Conservation (phyloP, 2,797 vertebrate genomes). For the Chaenodraco wilsoni region DNA sequence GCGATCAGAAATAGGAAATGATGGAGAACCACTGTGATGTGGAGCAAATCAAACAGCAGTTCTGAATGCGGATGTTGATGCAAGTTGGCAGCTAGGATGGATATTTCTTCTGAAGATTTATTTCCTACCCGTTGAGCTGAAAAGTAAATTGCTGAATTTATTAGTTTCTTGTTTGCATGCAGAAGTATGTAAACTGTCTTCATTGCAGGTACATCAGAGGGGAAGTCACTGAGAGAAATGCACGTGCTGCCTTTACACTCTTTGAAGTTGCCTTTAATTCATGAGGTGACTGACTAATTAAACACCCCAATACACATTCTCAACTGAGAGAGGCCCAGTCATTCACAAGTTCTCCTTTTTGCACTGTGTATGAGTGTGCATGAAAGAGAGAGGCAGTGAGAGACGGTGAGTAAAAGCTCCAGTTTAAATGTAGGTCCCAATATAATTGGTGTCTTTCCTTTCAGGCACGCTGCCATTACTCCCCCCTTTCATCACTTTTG, state of each 20-base stretch:
- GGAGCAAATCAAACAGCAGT: constrained; percentile 32
- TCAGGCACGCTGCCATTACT: constrained; percentile 61
- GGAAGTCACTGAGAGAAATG: constrained; percentile 9
- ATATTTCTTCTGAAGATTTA: constrained; percentile 50
- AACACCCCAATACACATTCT: neutral
- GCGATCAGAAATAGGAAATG: constrained; percentile 34
- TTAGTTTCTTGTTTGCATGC: constrained; percentile 66
- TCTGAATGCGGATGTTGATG: constrained; percentile 32
- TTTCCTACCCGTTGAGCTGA: constrained; percentile 48
- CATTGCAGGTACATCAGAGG: constrained; percentile 39
- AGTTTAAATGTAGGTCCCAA: constrained; percentile 69
- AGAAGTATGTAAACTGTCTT: constrained; percentile 55
- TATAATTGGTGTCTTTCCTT: constrained; percentile 70
- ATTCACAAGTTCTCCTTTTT: constrained; percentile 34
- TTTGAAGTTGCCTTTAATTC: constrained; percentile 12
- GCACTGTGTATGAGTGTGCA: neutral
- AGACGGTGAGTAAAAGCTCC: constrained; percentile 47
- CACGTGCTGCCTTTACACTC: constrained; percentile 5
- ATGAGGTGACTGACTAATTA: neutral
- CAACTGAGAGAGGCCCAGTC: constrained; percentile 27
- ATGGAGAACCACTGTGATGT: constrained; percentile 31
- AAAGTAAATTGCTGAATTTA: constrained; percentile 55
- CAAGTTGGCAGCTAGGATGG: constrained; percentile 38
- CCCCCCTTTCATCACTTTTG: constrained; percentile 69
- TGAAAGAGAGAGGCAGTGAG: constrained; percentile 22